phyloP scores from a whole-genome alignment of 2,797 vertebrate genomes.

The Neostethus bicornis region DNA sequence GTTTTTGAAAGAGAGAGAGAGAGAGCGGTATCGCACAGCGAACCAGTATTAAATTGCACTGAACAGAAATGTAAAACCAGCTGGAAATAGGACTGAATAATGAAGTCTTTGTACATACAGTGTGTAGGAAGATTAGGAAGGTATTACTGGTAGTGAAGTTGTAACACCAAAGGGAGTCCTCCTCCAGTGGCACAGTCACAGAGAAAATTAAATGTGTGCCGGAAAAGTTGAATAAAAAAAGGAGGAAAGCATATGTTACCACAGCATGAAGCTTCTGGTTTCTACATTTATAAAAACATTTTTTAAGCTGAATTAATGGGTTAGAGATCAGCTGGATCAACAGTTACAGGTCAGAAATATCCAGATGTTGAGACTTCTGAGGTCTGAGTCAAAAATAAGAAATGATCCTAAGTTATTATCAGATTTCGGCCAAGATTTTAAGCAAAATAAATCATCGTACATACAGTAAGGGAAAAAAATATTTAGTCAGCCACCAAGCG shows the following conservation, averaged over 20 bases:
- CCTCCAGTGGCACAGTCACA: slow-evolving; percentile 10
- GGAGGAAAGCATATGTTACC: slow-evolving; percentile 41
- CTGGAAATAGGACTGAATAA: slow-evolving; percentile 23
- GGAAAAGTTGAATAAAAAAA: slow-evolving; percentile 18
- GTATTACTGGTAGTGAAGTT: slow-evolving; percentile 22
- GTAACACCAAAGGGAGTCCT: slow-evolving; percentile 16
- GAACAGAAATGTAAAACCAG: slow-evolving; percentile 28
- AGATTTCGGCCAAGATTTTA: neutral
- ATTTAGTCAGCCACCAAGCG: too few species aligned
- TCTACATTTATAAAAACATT: slow-evolving; percentile 44
- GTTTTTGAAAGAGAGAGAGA: slow-evolving; percentile 6
- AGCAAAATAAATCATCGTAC: neutral
- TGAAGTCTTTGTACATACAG: slow-evolving; percentile 1
- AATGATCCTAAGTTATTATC: neutral
- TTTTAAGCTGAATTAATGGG: slow-evolving; percentile 45
- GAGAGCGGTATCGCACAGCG: slow-evolving; percentile 9
- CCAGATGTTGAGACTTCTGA: too few species aligned
- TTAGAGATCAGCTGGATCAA: slow-evolving; percentile 10
- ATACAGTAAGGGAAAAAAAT: too few species aligned
- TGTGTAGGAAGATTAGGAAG: slow-evolving; percentile 26
- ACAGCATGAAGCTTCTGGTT: slow-evolving; percentile 17
- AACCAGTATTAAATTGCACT: slow-evolving; percentile 32
- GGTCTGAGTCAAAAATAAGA: neutral
- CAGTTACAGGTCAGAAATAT: too few species aligned
- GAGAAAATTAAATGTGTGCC: slow-evolving; percentile 47